Conservation (phyloP, 1,140 invertebrate species). For the Bicyclus anynana region DNA sequence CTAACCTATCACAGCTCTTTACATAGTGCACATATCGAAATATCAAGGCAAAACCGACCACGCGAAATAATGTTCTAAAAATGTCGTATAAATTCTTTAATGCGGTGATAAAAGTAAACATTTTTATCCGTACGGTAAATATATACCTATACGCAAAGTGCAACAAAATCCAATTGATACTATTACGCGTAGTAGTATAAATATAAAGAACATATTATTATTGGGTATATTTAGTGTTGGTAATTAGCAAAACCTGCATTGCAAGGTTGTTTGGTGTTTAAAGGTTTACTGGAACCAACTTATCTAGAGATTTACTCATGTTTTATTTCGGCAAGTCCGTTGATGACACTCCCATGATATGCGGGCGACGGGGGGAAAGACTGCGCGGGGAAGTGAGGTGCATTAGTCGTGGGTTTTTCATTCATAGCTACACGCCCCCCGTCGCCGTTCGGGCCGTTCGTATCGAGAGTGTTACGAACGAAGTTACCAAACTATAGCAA, state of each 20-base stretch:
- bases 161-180: background rate
- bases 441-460: too few species aligned
- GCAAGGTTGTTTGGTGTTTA: background rate
- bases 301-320: too few species aligned
- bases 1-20: too few species aligned
- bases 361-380: too few species aligned
- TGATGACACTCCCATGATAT: too few species aligned
- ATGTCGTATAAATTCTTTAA: constrained; percentile 1
- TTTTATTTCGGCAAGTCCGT: too few species aligned
- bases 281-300: background rate
- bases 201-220: background rate
- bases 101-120: background rate
- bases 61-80: background rate
- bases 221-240: background rate
- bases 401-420: too few species aligned
- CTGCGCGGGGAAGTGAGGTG: too few species aligned
- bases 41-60: background rate
- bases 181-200: background rate
- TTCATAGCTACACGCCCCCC: too few species aligned
- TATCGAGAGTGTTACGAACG: too few species aligned
- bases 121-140: background rate
- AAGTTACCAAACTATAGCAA: too few species aligned
- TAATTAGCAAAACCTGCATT: constrained; percentile 1
- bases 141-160: too few species aligned
- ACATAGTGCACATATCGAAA: background rate